Evolutionary conservation across 2,113 vertebrate species (phyloP), one percentile per base, ranked within the genome.

Genomic region (Synchiropus splendidus): DNA sequence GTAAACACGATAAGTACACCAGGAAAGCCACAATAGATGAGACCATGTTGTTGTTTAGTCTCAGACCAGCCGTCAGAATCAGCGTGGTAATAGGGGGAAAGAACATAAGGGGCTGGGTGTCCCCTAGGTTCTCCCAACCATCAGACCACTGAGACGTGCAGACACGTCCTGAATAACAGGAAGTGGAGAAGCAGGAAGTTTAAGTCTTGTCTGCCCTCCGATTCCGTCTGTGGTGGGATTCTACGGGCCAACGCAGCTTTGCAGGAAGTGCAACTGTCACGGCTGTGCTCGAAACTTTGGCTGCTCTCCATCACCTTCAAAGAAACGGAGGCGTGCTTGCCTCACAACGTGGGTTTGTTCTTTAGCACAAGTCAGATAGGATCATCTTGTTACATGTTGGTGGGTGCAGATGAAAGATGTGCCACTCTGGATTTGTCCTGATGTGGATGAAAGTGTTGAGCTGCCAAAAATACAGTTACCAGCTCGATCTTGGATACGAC

Each of bases 11-110:
- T 55, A 58, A 75, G 51, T 61, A 47, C 51, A 52, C 51, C 31
- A 33, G 36, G 51, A 30, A 77, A 72, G 67, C 65, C 57, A 66
- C 57, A 48, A 54, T 73, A 74, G 73, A 77, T 75, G 71, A 61
- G 61, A 58, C 48, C 39, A 33, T 62, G 77, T 73, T 75, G 83
- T 79, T 86, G 82, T 87, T 86, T 86, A 85, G 79, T 85, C 83
- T 86, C 65, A 4, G 43, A 64, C 50, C 64, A 45, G 42, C 47
- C 51, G 56, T 54, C 66, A 70, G 72, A 72, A 77, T 54, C 66
- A 70, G 72, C 70, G 76, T 54, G 41, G 74, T 75, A 81, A 75
- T 76, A 75, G 70, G 55, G 70, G 63, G 67, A 71, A 61, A 64
- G 67, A 79, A 80, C 77, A 75, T 65, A 77, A 53, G 49, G 70